phyloP scores from a whole-genome alignment of 1,140 invertebrate genomes.

The Drosophila lacertosa region DNA sequence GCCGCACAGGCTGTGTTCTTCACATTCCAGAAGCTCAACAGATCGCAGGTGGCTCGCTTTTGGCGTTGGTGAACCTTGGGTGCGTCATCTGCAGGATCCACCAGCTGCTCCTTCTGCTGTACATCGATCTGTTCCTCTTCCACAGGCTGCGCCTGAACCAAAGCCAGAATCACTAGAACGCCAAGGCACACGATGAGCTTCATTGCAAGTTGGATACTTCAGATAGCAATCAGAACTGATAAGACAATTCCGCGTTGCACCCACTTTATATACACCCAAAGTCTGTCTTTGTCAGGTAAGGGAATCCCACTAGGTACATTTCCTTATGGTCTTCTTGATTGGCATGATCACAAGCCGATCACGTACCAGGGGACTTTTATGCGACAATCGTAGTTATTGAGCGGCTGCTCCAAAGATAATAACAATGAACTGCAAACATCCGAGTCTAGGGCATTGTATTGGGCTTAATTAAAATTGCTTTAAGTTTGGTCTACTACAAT shows the following conservation, averaged over 20 bases:
- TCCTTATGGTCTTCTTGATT: no score
- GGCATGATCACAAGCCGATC: not conserved
- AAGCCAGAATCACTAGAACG: slow-evolving; percentile 3
- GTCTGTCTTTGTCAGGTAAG: not conserved
- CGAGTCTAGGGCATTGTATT: not conserved
- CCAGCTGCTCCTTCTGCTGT: not conserved
- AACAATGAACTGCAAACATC: not conserved
- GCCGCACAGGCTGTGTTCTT: slow-evolving; percentile 66
- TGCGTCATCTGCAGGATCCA: not conserved
- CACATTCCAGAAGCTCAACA: slow-evolving; percentile 58
- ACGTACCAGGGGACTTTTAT: slow-evolving; percentile 17
- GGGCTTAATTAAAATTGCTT: not conserved
- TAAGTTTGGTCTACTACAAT: not conserved
- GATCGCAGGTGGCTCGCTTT: slow-evolving; percentile 75
- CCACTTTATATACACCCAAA: slow-evolving; percentile 3
- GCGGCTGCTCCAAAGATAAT: not conserved
- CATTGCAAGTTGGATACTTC: slow-evolving; percentile 2
- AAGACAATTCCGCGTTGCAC: not conserved
- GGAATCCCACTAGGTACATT: not conserved
- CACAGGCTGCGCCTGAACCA: not conserved
- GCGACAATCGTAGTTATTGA: not conserved
- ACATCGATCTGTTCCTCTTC: no score
- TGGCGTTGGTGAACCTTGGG: slow-evolving; percentile 34
- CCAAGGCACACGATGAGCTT: slow-evolving; percentile 24
- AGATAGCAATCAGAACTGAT: slow-evolving; percentile 1